Percentiles rank a stretch among this genome's conserved stretches.
These are phyloP conservation scores for Linnaemya vulpina DNA, from an alignment of 2,888 invertebrate genomes.

Conservation along the genomic window DNA sequence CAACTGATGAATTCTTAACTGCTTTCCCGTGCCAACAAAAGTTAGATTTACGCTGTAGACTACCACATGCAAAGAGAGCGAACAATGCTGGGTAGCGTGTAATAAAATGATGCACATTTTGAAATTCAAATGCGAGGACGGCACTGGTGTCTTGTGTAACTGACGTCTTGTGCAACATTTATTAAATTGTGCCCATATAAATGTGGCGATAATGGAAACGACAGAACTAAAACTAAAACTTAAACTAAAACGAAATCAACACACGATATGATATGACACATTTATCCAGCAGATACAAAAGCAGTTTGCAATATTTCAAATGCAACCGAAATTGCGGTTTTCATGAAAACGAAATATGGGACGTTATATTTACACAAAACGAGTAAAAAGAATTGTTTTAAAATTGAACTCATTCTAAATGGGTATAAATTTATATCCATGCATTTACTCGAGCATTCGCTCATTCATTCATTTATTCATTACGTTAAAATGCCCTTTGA, in stretches of 20 bases:
- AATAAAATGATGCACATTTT: not conserved
- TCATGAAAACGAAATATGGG: not conserved
- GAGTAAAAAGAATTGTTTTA: not conserved
- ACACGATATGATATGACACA: not conserved
- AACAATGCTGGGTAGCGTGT: no score
- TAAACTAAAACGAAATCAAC: not conserved
- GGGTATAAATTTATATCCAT: not conserved
- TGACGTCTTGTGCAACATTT: not conserved
- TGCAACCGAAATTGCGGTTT: not conserved
- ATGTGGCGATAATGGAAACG: not conserved
- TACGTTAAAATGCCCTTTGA: constrained; percentile 53
- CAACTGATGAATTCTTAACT: no score
- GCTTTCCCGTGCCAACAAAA: no score
- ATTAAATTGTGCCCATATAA: not conserved
- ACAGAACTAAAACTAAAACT: not conserved
- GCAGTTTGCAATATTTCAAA: not conserved
- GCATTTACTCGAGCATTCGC: not conserved
- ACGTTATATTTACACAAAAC: not conserved
- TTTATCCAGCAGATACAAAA: constrained; percentile 1
- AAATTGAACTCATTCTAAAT: not conserved
- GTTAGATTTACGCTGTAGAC: no score
- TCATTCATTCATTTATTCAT: constrained; percentile 45
- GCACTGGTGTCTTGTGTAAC: not conserved
- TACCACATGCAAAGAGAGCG: no score
- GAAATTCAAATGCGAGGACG: not conserved